phyloP scores from a whole-genome alignment of 2,888 invertebrate genomes.

The Lasioglossum calceatum region DNA sequence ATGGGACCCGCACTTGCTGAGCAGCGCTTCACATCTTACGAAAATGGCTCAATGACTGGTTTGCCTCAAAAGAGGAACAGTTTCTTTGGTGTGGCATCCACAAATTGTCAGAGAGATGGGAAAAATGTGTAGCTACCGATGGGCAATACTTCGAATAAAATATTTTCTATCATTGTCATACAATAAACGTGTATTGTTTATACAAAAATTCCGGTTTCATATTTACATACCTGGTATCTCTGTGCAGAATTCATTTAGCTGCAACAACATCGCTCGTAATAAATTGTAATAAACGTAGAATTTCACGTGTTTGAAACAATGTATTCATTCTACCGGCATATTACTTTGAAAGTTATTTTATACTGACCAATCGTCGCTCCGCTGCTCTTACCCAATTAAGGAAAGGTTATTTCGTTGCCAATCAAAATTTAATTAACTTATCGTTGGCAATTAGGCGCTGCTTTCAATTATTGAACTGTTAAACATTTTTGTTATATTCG shows the following conservation, averaged over 20 bases:
- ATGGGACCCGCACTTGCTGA: too few species aligned
- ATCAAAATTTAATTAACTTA: conserved; percentile 6
- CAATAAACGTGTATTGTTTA: too few species aligned
- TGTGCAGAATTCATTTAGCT: neutral
- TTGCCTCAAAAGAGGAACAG: too few species aligned
- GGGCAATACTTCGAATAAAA: too few species aligned
- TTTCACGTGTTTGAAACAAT: neutral
- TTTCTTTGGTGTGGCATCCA: too few species aligned
- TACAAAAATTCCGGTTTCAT: neutral
- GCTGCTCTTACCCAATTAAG: neutral
- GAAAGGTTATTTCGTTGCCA: neutral
- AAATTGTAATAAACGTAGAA: neutral
- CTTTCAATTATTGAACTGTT: neutral
- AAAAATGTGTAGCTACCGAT: too few species aligned
- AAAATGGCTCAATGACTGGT: too few species aligned
- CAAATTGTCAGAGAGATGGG: too few species aligned
- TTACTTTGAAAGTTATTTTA: neutral
- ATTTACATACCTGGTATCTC: neutral
- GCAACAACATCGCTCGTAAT: neutral
- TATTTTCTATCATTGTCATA: too few species aligned
- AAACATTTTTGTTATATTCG: neutral
- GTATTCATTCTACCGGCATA: neutral
- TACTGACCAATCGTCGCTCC: neutral
- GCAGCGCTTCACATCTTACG: too few species aligned
- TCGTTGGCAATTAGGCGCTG: neutral